Evolutionary conservation across 2,888 invertebrate species (phyloP), one percentile per base, ranked within the genome.

Genomic region (Cephonodes hylas): DNA sequence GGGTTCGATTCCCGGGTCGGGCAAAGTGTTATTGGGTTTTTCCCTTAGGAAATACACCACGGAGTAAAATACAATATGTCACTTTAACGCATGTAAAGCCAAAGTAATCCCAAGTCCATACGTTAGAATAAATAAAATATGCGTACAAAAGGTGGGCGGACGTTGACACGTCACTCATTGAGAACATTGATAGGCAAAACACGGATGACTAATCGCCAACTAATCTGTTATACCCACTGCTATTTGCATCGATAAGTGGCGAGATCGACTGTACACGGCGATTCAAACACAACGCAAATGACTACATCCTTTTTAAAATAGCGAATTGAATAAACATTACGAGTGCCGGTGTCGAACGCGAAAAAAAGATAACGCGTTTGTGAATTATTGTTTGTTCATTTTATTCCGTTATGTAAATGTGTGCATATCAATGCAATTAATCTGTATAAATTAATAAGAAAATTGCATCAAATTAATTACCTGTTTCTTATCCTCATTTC

Each of bases 231-330:
- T 73, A 67, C 68, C 74, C 80, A 76, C 75, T 80, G 79, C 73
- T 79, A 76, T 72, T 79, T 75, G 70, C 76, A 81, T 81, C 73
- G 75, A 77, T 73, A 63, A 72, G 70, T 76, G 77, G 75, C 73
- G 80, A 76, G 76, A 72, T 67, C 73, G 72, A 63, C 70, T 72
- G 69, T 67, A 77, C 77, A 71, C 67, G 72, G 72, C 82, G 83
- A 85, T 86, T 86, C 80, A 83, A 80, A 76, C 71, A 66, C 70
- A 73, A 73, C 71, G 76, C 81, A 84, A 87, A 85, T 75, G 74
- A 71, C 75, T 65, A 79, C 86, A 82, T 89, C 88, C 86, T 83
- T 82, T 84, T 80, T 72, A 65, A 76, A 76, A 79, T 71, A 66
- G 77, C 72, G 66, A 72, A 76, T 75, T 71, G 69, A 71, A 74